Conservation (phyloP, 1,140 invertebrate genomes). For the Lysiphlebus fabarum region DNA sequence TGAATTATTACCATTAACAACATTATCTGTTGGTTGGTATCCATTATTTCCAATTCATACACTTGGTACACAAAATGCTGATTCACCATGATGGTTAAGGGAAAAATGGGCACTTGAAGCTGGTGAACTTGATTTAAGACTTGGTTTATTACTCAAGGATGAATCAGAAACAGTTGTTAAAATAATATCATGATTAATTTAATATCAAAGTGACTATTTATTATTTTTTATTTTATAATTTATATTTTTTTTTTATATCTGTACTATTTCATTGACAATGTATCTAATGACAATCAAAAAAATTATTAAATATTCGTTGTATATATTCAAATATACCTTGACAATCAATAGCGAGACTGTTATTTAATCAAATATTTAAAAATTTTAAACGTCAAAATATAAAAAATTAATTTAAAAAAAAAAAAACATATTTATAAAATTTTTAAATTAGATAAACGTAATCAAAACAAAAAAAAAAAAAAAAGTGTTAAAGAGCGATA, state of each 20-base stretch:
- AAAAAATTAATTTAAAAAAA: no score
- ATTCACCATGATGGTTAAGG: constrained; percentile 65
- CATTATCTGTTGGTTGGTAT: constrained; percentile 83
- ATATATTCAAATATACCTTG: constrained; percentile 2
- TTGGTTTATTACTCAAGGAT: constrained; percentile 50
- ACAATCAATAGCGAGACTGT: constrained; percentile 26
- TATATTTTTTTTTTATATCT: constrained; percentile 13
- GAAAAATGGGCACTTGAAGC: constrained; percentile 55
- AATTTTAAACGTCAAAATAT: constrained; percentile 19
- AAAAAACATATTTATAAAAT: background rate
- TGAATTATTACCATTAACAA: constrained; percentile 73
- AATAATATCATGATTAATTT: constrained; percentile 49
- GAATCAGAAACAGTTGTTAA: constrained; percentile 48
- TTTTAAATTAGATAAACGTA: no score
- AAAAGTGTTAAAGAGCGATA: no score
- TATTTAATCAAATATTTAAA: background rate
- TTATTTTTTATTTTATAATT: no score
- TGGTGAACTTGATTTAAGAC: constrained; percentile 50
- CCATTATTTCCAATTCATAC: constrained; percentile 80
- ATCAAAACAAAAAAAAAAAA: no score
- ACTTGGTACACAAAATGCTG: constrained; percentile 66
- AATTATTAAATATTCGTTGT: background rate
- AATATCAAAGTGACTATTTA: background rate
- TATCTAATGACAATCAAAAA: constrained; percentile 24
- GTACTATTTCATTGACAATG: constrained; percentile 12